phyloP scores from a whole-genome alignment of 2,888 invertebrate genomes.

The Ormia ochracea region DNA sequence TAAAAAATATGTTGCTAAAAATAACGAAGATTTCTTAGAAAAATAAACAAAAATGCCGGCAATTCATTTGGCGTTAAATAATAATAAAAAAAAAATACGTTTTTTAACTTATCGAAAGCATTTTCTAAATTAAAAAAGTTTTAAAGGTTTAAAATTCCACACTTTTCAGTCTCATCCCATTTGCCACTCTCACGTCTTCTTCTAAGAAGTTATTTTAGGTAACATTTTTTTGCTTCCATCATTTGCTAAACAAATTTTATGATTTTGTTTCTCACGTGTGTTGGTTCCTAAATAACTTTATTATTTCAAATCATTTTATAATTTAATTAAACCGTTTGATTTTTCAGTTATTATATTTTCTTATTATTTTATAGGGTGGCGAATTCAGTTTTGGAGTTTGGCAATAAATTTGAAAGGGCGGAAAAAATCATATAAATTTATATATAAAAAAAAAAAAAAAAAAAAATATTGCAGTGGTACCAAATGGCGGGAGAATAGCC shows the following conservation, averaged over 20 bases:
- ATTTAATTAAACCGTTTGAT: conserved; percentile 24
- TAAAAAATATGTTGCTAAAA: not conserved
- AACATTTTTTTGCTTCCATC: conserved; percentile 4
- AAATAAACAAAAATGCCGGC: not conserved
- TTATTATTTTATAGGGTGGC: conserved; percentile 20
- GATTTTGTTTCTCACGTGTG: conserved; percentile 22
- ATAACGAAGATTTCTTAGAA: not conserved
- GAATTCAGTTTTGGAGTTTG: not conserved
- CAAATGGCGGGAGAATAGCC: too few relatives aligned
- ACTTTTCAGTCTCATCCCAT: too few relatives aligned
- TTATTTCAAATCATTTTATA: conserved; percentile 39
- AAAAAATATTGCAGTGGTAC: too few relatives aligned
- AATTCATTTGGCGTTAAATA: too few relatives aligned
- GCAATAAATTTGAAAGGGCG: not conserved
- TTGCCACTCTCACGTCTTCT: not conserved
- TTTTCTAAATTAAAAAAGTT: too few relatives aligned
- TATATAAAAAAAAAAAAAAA: too few relatives aligned
- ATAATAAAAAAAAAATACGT: too few relatives aligned
- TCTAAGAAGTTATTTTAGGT: not conserved
- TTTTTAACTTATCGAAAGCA: too few relatives aligned
- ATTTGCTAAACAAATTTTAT: conserved; percentile 2
- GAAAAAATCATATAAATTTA: too few relatives aligned
- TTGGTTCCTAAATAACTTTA: conserved; percentile 34
- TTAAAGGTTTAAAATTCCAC: too few relatives aligned
- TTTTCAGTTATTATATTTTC: conserved; percentile 7